These are phyloP conservation scores for Propithecus perrieri DNA, from an alignment of 2,797 vertebrate species.

Conservation along the genomic window DNA sequence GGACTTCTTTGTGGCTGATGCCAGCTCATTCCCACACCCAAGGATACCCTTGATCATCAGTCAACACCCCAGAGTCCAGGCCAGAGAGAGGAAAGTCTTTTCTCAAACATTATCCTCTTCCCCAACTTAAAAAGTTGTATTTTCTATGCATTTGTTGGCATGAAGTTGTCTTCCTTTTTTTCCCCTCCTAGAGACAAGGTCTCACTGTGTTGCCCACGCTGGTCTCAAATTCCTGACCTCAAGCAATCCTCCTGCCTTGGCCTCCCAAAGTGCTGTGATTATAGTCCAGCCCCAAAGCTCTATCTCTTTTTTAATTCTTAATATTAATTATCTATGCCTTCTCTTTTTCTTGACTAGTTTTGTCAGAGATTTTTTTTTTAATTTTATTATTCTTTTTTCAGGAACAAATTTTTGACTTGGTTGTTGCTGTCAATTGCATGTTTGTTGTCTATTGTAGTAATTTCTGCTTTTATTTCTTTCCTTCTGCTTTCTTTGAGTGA, in stretches of 20 bases:
- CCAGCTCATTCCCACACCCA: background rate
- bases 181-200: background rate
- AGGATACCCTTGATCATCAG: background rate
- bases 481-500: constrained; percentile 4
- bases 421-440: background rate
- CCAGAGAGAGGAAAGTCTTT: background rate
- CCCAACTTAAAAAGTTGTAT: background rate
- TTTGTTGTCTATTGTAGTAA: background rate
- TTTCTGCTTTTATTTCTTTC: background rate
- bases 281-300: background rate
- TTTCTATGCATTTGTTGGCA: background rate
- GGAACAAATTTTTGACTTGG: background rate
- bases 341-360: background rate
- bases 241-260: background rate
- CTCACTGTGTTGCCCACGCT: background rate
- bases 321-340: background rate
- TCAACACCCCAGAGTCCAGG: background rate
- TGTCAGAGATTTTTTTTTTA: background rate
- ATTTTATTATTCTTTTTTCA: background rate
- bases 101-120: background rate
- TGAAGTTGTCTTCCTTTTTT: background rate
- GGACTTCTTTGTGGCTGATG: background rate
- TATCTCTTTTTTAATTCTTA: background rate
- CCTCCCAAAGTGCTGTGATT: background rate
- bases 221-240: background rate